Evolutionary conservation across 2,113 vertebrate species (phyloP).

Genomic region (Oncorhynchus gorbuscha): DNA sequence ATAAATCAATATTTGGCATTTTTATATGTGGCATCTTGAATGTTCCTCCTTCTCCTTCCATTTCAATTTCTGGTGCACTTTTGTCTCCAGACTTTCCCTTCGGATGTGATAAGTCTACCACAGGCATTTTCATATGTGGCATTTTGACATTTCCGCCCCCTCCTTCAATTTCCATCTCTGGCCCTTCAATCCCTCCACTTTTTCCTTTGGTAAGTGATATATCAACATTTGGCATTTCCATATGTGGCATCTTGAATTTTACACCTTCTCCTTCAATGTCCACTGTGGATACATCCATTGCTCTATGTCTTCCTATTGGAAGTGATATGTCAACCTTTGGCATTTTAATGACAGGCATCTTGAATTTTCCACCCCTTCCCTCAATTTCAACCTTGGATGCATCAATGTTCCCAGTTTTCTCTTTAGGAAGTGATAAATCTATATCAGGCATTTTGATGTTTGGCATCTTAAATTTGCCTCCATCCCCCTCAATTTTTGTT

Average conservation of each 20-base stretch:
- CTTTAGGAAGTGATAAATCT: constrained; percentile 61
- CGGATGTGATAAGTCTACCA: constrained; percentile 47
- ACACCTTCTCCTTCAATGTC: constrained; percentile 26
- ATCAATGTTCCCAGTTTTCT: constrained; percentile 12
- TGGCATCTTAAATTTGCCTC: constrained; percentile 34
- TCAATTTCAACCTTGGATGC: constrained; percentile 19
- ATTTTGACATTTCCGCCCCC: constrained; percentile 44
- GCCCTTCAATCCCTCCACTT: constrained; percentile 7
- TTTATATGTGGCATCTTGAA: constrained; percentile 32
- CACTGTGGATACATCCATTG: constrained; percentile 27
- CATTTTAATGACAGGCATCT: constrained; percentile 71
- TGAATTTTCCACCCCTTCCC: constrained; percentile 47
- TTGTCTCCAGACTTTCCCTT: constrained; percentile 43
- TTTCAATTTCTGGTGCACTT: constrained; percentile 22
- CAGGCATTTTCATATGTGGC: constrained; percentile 51
- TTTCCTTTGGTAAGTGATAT: constrained; percentile 38
- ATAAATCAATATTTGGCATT: constrained; percentile 47
- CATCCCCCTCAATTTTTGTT: constrained; percentile 20
- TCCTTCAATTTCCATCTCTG: constrained; percentile 20
- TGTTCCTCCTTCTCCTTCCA: constrained; percentile 30
- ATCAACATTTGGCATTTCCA: constrained; percentile 48
- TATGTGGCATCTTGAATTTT: constrained; percentile 29
- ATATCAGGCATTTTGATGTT: constrained; percentile 56
- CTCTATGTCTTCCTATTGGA: constrained; percentile 44
- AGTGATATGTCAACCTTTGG: constrained; percentile 64